These are phyloP conservation scores for Hydropotes inermis DNA, from an alignment of 2,113 vertebrate species.

Conservation along the genomic window DNA sequence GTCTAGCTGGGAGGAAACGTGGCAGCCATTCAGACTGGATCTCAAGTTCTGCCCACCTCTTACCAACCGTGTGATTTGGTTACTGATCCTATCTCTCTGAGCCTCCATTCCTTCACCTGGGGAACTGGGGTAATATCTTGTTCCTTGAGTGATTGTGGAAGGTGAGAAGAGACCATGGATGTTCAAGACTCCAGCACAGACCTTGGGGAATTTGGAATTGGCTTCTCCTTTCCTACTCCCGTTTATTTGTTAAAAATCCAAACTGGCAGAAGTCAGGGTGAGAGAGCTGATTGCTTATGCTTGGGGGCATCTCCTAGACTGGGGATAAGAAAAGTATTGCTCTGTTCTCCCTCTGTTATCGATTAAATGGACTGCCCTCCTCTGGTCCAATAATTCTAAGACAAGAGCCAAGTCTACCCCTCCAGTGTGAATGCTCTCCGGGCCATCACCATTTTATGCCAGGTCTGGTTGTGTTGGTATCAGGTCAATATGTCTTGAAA, in stretches of 20 bases:
- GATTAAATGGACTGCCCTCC: neutral
- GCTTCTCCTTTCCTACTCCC: neutral
- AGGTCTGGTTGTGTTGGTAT: constrained; percentile 67
- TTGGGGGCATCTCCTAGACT: neutral
- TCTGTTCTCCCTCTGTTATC: neutral
- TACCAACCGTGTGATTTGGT: neutral
- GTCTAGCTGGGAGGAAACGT: neutral
- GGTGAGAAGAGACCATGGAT: neutral
- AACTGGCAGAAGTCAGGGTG: neutral
- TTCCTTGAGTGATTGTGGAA: neutral
- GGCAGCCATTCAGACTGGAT: neutral
- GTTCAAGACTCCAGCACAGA: neutral
- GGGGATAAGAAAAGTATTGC: neutral
- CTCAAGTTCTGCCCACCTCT: neutral
- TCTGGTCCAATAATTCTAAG: neutral
- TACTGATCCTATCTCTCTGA: neutral
- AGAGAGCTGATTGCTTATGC: neutral
- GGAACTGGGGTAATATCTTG: neutral
- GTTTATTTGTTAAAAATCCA: neutral
- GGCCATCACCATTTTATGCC: constrained; percentile 50
- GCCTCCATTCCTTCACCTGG: neutral
- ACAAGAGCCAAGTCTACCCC: neutral
- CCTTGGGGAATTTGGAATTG: neutral
- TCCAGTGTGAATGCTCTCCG: neutral
- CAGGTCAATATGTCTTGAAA: constrained; percentile 63